Evolutionary conservation across 2,888 invertebrate genomes (phyloP).

Genomic region (Litoditis marina): DNA sequence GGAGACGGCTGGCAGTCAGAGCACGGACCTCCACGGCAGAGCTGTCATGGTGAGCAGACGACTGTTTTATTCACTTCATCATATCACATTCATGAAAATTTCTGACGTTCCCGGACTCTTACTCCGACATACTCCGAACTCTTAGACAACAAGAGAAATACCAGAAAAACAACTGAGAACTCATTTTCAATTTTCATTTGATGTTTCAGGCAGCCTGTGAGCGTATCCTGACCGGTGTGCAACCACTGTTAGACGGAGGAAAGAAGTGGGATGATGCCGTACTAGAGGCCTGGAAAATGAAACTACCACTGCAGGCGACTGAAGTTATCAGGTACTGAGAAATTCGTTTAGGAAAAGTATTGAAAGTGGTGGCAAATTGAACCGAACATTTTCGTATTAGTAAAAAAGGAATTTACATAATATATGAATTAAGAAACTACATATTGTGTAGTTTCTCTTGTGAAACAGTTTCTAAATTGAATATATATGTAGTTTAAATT

Average conservation of each 20-base stretch:
- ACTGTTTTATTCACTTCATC: too few species aligned
- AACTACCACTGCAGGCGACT: slow-evolving; percentile 36
- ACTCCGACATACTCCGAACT: too few species aligned
- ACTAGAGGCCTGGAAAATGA: slow-evolving; percentile 22
- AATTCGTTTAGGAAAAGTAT: not conserved
- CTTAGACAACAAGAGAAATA: too few species aligned
- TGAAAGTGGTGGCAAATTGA: too few species aligned
- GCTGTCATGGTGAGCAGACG: slow-evolving; percentile 70
- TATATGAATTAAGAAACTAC: slow-evolving; percentile 69
- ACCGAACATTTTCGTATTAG: too few species aligned
- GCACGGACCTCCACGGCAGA: slow-evolving; percentile 86
- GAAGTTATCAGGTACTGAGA: slow-evolving; percentile 42
- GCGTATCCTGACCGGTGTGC: slow-evolving; percentile 72
- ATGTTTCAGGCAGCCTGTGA: slow-evolving; percentile 70
- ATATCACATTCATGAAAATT: too few species aligned
- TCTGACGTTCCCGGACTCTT: too few species aligned
- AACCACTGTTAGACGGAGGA: slow-evolving; percentile 67
- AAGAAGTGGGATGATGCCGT: slow-evolving; percentile 34
- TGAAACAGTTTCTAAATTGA: slow-evolving; percentile 22
- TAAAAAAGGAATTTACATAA: too few species aligned
- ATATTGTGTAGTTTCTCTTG: slow-evolving; percentile 74
- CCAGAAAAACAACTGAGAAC: too few species aligned
- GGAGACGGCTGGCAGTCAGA: slow-evolving; percentile 81
- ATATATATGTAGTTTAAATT: too few species aligned
- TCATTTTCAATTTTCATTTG: too few species aligned